Percentiles rank a stretch among this genome's conserved stretches.
Conservation (phyloP, 2,797 vertebrate species). For the Macrochelys suwanniensis region DNA sequence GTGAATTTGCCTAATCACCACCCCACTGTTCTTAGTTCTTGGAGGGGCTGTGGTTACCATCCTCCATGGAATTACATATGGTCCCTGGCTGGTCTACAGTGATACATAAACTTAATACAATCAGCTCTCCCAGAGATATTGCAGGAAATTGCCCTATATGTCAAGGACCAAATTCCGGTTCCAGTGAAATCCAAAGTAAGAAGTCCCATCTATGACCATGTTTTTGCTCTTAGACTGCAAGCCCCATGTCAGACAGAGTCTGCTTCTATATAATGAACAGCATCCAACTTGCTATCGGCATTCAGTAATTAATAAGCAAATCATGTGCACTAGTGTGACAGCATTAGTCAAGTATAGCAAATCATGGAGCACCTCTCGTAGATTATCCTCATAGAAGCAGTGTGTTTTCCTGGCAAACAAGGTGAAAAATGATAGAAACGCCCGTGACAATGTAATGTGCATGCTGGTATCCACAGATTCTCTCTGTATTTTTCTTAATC, state of each 20-base stretch:
- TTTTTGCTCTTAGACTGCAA: slow-evolving; percentile 27
- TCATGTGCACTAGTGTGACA: neutral
- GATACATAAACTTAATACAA: neutral
- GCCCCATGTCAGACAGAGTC: slow-evolving; percentile 44
- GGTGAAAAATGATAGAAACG: neutral
- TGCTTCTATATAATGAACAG: neutral
- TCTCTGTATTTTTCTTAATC: neutral
- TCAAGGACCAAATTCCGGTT: neutral
- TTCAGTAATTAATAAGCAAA: slow-evolving; percentile 27
- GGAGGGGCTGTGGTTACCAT: neutral
- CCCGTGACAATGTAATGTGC: neutral
- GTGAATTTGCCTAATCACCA: neutral
- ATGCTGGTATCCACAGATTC: slow-evolving; percentile 15
- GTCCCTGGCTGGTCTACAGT: neutral
- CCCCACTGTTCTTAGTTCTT: neutral
- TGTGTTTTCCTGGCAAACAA: neutral
- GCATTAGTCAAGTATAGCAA: neutral
- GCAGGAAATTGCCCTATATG: neutral
- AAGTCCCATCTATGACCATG: slow-evolving; percentile 43
- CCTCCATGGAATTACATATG: neutral
- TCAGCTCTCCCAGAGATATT: neutral
- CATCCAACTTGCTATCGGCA: neutral
- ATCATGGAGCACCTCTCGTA: neutral
- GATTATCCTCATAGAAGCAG: neutral
- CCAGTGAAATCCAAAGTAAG: slow-evolving; percentile 24